phyloP scores from a whole-genome alignment of 2,888 invertebrate genomes.

The Drosophila monieri region DNA sequence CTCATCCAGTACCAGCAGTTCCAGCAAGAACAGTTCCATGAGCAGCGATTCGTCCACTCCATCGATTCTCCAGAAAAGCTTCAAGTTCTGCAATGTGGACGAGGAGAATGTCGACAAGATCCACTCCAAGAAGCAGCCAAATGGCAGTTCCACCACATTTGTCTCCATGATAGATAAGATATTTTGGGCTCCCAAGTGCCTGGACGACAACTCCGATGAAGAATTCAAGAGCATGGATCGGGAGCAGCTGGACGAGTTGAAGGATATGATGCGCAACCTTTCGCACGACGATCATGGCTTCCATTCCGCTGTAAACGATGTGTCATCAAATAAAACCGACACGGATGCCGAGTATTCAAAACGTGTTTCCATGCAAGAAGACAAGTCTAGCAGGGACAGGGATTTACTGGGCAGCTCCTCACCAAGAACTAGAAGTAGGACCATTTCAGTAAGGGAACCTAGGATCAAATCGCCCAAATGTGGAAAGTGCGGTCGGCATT shows the following conservation, averaged over 20 bases:
- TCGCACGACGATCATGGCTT: background rate
- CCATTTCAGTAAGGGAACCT: background rate
- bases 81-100: background rate
- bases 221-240: background rate
- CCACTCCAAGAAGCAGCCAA: background rate
- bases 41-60: slow-evolving; percentile 24
- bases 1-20: slow-evolving; percentile 6
- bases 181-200: slow-evolving; percentile 10
- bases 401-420: background rate
- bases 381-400: background rate
- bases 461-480: background rate
- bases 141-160: background rate
- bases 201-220: background rate
- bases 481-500: slow-evolving; percentile 8
- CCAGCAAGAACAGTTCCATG: slow-evolving; percentile 31
- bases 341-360: slow-evolving; percentile 49
- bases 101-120: background rate
- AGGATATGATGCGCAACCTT: background rate
- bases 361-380: background rate
- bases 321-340: slow-evolving; percentile 56
- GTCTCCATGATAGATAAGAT: slow-evolving; percentile 21
- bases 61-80: background rate
- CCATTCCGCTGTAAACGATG: slow-evolving; percentile 15
- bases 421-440: too few relatives aligned
- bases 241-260: background rate